Base-by-base conservation (phyloP, 2,113 vertebrate species). In the Proterorhinus semilunaris region DNA sequence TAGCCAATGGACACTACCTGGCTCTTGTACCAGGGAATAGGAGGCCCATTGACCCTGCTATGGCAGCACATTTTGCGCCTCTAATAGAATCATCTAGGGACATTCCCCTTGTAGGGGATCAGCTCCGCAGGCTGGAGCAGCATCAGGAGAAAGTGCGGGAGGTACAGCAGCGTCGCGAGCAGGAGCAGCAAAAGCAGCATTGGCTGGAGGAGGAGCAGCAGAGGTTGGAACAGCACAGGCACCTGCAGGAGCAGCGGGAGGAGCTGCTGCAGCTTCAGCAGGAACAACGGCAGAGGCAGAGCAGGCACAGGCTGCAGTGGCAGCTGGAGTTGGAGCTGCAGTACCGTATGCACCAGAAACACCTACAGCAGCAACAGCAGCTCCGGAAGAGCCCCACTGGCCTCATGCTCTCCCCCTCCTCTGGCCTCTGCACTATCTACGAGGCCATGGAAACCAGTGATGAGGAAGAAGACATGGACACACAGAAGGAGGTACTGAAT, bases 361-460 rank as follows among this genome's bases (percentile, higher is more conserved):
- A 83, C 16, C 76, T 86, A 71, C 87, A 88, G 6, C 89, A 89
- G 59, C 87, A 91, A 68, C 83, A 89, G 79, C 84, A 84, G 86
- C 67, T 86, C 58, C 83, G 83, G 49, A 86, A 85, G 68, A 84
- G 81, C 46, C 91, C 84, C 0, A 81, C 88, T 0, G 76, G 74
- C 2, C 78, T 84, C 36, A 75, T 83, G 73, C 65, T 88, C 10
- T 91, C 93, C 5, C 88, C 92, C 0, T 90, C 91, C 5, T 87
- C 89, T 0, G 91, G 87, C 0, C 92, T 94, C 66, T 92, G 92
- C 87, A 94, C 93, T 82, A 94, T 94, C 83, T 93, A 92, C 1
- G 93, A 93, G 75, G 89, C 91, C 65, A 92, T 91, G 92, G 92
- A 93, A 50, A 92, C 88, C 76, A 90, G 87, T 0, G 92, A 93